Evolutionary conservation across 1,140 invertebrate species (phyloP).

Genomic region (Drosophila arawakana): DNA sequence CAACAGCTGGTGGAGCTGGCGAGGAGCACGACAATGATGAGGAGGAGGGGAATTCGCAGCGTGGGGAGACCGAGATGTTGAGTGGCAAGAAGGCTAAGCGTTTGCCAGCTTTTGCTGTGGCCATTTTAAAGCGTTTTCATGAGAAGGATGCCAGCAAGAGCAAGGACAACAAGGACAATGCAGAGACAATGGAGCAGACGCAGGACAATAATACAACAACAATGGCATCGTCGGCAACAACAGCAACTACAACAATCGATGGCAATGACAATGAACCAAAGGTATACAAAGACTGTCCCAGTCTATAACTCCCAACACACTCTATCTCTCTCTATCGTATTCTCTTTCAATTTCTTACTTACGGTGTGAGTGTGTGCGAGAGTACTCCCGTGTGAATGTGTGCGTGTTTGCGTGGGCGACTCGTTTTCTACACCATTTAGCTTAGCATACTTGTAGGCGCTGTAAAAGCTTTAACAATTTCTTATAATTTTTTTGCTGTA

Average conservation of each 20-base stretch:
- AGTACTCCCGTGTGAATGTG: slow-evolving; percentile 7
- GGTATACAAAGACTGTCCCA: slow-evolving; percentile 68
- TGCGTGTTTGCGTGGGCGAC: slow-evolving; percentile 34
- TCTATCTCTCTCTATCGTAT: not conserved
- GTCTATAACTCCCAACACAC: slow-evolving; percentile 11
- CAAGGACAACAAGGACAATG: slow-evolving; percentile 54
- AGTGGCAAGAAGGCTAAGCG: slow-evolving; percentile 66
- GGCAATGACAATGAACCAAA: slow-evolving; percentile 84
- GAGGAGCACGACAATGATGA: not conserved
- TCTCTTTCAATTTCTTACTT: slow-evolving; percentile 3
- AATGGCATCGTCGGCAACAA: slow-evolving; percentile 41
- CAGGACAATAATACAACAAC: slow-evolving; percentile 38
- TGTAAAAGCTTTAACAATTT: slow-evolving; percentile 49
- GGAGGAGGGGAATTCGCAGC: not conserved
- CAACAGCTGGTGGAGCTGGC: slow-evolving; percentile 34
- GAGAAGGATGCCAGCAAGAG: slow-evolving; percentile 61
- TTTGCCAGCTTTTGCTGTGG: slow-evolving; percentile 73
- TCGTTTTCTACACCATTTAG: slow-evolving; percentile 53
- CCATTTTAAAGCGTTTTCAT: slow-evolving; percentile 78
- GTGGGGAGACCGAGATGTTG: not conserved
- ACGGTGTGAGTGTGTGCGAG: slow-evolving; percentile 14
- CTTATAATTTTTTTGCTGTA: slow-evolving; percentile 28
- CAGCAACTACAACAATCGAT: slow-evolving; percentile 66
- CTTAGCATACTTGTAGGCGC: slow-evolving; percentile 55
- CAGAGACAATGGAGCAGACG: slow-evolving; percentile 55